Conservation (phyloP, 2,797 vertebrate genomes). For the Poeciliopsis turneri region DNA sequence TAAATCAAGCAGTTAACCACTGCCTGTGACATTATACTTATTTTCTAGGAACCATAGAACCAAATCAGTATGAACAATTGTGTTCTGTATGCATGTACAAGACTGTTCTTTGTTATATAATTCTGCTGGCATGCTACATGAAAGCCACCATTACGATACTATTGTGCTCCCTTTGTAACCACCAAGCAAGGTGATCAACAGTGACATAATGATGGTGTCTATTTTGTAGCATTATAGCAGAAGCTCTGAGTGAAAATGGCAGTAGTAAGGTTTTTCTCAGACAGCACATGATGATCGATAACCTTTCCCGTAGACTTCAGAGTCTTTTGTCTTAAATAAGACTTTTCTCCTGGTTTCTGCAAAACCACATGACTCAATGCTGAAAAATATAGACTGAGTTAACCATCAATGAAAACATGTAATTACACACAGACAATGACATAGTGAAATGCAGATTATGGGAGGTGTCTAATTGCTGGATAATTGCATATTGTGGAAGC, state of each 20-base stretch:
- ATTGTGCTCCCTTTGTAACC: neutral
- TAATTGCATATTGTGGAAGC: conserved; percentile 62
- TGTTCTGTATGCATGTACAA: neutral
- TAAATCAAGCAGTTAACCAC: too few relatives aligned
- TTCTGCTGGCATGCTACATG: neutral
- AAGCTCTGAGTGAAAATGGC: neutral
- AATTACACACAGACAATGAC: conserved; percentile 66
- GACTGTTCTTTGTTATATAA: neutral
- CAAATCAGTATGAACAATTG: neutral
- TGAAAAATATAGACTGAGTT: conserved; percentile 44
- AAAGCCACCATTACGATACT: neutral
- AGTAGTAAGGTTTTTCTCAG: conserved; percentile 47
- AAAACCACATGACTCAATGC: conserved; percentile 40
- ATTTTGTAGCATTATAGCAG: neutral
- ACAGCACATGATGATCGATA: conserved; percentile 68
- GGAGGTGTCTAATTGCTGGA: conserved; percentile 64
- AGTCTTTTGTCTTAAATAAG: conserved; percentile 38
- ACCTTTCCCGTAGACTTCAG: conserved; percentile 57
- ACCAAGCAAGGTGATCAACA: conserved; percentile 40
- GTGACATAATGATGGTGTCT: neutral
- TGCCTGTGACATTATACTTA: neutral
- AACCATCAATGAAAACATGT: conserved; percentile 59
- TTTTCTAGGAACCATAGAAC: neutral
- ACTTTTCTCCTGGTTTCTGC: conserved; percentile 43
- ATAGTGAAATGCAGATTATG: conserved; percentile 50